Conservation (phyloP, 1,140 invertebrate species). For the Stenopsyche tienmushanensis region DNA sequence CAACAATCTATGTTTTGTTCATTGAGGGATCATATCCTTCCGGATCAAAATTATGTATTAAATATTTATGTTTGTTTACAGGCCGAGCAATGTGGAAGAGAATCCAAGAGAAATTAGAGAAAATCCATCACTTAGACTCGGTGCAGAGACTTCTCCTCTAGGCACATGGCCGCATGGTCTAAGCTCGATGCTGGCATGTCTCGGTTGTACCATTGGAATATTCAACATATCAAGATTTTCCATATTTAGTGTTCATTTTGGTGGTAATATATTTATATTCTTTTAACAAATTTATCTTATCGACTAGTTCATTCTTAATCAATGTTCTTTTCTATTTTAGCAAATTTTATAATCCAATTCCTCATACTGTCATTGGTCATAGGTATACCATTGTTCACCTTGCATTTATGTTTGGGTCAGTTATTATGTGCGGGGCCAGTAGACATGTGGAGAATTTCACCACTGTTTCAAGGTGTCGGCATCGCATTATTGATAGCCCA, state of each 20-base stretch:
- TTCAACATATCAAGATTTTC: constrained; percentile 89
- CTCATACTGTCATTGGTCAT: constrained; percentile 78
- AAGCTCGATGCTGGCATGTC: constrained; percentile 76
- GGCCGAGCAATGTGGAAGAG: constrained; percentile 7
- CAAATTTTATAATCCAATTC: constrained; percentile 88
- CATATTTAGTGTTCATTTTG: constrained; percentile 83
- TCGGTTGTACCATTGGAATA: constrained; percentile 82
- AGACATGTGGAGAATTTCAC: constrained; percentile 92
- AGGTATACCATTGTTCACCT: constrained; percentile 82
- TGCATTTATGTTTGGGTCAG: constrained; percentile 84
- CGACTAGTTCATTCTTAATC: neutral
- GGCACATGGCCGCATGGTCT: constrained; percentile 75
- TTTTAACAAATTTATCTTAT: neutral
- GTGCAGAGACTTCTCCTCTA: constrained; percentile 44
- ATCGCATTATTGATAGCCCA: constrained; percentile 78
- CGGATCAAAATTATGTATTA: constrained; percentile 3
- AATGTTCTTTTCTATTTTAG: constrained; percentile 53
- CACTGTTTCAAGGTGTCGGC: constrained; percentile 86
- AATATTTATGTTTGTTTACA: constrained; percentile 12
- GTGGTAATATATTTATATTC: constrained; percentile 61
- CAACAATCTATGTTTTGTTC: too few species aligned
- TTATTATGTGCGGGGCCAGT: constrained; percentile 80
- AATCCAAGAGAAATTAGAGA: constrained; percentile 48
- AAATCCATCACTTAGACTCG: constrained; percentile 19
- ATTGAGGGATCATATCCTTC: too few species aligned